Evolutionary conservation across 92 coral and sea anemone species (phyloP).

Genomic region (Porites rus): DNA sequence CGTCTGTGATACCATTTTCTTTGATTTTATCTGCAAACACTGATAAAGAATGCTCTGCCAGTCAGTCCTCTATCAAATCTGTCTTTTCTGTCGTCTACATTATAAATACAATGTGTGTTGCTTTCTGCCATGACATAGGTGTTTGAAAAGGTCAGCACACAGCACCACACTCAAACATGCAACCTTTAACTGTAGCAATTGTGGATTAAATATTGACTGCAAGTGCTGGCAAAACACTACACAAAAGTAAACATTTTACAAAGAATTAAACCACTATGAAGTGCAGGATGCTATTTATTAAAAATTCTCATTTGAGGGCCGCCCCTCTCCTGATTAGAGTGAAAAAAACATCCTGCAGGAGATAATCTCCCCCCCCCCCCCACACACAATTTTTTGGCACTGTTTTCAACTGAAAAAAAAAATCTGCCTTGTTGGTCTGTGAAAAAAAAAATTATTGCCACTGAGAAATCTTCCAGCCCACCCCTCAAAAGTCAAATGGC

Average conservation of each 20-base stretch:
- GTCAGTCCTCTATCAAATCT: too few relatives aligned
- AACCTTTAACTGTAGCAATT: conserved; percentile 6
- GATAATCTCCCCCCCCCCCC: conserved; percentile 3
- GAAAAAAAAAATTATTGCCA: conserved; percentile 18
- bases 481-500: too few relatives aligned
- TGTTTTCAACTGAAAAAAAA: neutral
- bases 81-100: too few relatives aligned
- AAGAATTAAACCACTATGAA: conserved; percentile 22
- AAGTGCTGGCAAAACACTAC: conserved; percentile 20
- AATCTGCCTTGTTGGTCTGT: conserved; percentile 31
- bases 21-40: too few relatives aligned
- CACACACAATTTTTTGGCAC: neutral
- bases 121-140: too few relatives aligned
- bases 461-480: conserved; percentile 13
- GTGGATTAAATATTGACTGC: conserved; percentile 29
- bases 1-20: too few relatives aligned
- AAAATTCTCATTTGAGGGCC: conserved; percentile 8
- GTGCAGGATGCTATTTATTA: conserved; percentile 18
- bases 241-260: neutral
- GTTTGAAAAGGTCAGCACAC: too few relatives aligned
- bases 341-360: conserved; percentile 4
- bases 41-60: too few relatives aligned
- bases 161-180: neutral
- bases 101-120: too few relatives aligned
- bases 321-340: conserved; percentile 17